Base-by-base conservation (phyloP, 2,113 vertebrate species). In the Carassius gibelio region DNA sequence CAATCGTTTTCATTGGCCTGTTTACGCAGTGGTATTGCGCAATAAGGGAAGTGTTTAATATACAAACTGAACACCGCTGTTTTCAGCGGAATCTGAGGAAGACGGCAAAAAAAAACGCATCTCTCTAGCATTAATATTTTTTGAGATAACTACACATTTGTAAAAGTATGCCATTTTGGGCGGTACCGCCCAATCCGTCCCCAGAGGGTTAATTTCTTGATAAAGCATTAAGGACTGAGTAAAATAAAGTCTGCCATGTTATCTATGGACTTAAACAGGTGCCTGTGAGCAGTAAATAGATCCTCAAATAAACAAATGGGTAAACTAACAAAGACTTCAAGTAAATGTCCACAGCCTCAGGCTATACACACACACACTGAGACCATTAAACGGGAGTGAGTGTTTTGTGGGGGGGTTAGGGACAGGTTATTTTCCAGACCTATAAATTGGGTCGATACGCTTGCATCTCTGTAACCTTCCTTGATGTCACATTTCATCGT, bases 191-290 rank as follows among this genome's bases (percentile, higher is more conserved):
- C n/a, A n/a, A n/a, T n/a, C n/a, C n/a, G n/a, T n/a, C n/a, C n/a
- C n/a, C n/a, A n/a, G n/a, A n/a, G n/a, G n/a, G n/a, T n/a, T n/a
- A 26, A 50, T 71, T 76, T 76, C 26, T 66, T 69, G 14, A 66
- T 30, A 42, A 71, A 45, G 48, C 48, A 68, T 71, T 30, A 57
- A 80, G 52, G 38, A 68, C 5, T 71, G 59, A 30, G 68, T 48
- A 14, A 79, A 26, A 34, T 57, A 14, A 80, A 19, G 66, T 23
- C 11, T 69, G 75, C 75, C 30, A 8, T 55, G 45, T 76, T 76
- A 34, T 76, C 75, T 76, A 34, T 55, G 75, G 48, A 30, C 75
- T 64, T 59, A 42, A 85, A 85, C 76, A 72, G 36, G 19, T 38
- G 15, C 10, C 82, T 55, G 13, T 21, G 42, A 81, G 45, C 23